These are phyloP conservation scores for Nesometra sesokonis DNA, from an alignment of 35 echinoderm and acorn worm genomes.

Conservation along the genomic window DNA sequence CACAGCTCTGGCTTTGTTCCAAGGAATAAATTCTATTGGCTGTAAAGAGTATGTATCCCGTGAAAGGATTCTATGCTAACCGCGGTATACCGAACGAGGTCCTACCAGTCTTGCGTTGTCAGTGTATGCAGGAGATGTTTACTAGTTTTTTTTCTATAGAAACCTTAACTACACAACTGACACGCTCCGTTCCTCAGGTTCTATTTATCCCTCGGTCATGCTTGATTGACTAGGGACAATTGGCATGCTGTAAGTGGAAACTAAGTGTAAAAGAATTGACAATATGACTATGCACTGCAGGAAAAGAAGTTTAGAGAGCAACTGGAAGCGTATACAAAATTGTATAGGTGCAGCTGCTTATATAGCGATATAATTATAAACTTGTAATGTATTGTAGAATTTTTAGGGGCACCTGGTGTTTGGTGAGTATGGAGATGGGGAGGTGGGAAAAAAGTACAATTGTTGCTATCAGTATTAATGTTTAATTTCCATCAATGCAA, in stretches of 20 bases:
- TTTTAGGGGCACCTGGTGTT: not conserved
- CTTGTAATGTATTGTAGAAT: not conserved
- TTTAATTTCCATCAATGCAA: not conserved
- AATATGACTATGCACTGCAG: not conserved
- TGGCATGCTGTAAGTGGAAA: not conserved
- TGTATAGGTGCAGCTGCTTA: not conserved
- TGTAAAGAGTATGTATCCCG: not conserved
- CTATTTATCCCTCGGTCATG: not conserved
- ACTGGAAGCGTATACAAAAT: not conserved
- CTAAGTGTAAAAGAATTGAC: not conserved
- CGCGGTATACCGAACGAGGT: not conserved
- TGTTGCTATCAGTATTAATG: not conserved
- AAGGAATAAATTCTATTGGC: not conserved
- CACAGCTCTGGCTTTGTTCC: not conserved
- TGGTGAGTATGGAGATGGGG: not conserved
- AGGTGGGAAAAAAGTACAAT: not conserved
- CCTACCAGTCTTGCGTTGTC: no score
- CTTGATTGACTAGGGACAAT: not conserved
- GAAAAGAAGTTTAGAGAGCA: not conserved
- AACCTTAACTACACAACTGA: not conserved
- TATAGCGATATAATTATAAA: not conserved
- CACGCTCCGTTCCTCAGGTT: not conserved
- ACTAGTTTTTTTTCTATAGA: no score
- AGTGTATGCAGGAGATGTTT: not conserved
- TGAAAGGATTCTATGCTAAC: not conserved